Base-by-base conservation (phyloP, 2,888 invertebrate genomes). In the Dione vanillae region DNA sequence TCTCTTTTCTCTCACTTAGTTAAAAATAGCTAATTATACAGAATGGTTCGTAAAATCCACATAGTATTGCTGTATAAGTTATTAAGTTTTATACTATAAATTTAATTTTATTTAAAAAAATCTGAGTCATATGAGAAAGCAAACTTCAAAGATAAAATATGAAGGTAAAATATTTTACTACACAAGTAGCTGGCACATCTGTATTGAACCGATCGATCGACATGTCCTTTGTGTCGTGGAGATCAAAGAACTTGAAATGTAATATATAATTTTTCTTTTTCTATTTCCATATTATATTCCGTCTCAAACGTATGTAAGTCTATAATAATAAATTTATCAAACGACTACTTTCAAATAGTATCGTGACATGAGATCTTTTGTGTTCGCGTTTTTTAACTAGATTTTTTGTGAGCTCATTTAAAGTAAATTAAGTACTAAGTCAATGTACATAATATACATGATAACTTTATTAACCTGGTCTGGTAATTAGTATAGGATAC, bases 181-280 rank as follows among this genome's bases (percentile, higher is more conserved):
- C 37, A 56, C 56, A 37, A 56, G 56, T 16, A 56, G 16, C 56
- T 56, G 56, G 16, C 56, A 40, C 56, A 45, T 11, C 27, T 35
- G 45, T 45, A 61, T 61, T 27, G 61, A 61, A 35, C 43, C n/a
- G 61, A 45, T 45, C 43, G 61, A 61, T 45, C 45, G 61, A 45
- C 45, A 16, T 16, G 11, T 40, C 37, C 56, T 56, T 56, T 56
- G 56, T 56, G 37, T 40, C 56, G 37, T n/a, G 11, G 7, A 56
- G 56, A 56, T 56, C 56, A 37, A 56, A 56, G 56, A 16, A 35
- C 37, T 40, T 16, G 11, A 16, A 56, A 56, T 56, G 37, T 56
- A 19, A 56, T 19, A 56, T 12, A 56, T 6, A 56, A 56, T 19
- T 40, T 16, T 56, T 37, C 56, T 19, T 40, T 16, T 56, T 37